phyloP scores from a whole-genome alignment of 2,888 invertebrate species.

The Tachina grossa region DNA sequence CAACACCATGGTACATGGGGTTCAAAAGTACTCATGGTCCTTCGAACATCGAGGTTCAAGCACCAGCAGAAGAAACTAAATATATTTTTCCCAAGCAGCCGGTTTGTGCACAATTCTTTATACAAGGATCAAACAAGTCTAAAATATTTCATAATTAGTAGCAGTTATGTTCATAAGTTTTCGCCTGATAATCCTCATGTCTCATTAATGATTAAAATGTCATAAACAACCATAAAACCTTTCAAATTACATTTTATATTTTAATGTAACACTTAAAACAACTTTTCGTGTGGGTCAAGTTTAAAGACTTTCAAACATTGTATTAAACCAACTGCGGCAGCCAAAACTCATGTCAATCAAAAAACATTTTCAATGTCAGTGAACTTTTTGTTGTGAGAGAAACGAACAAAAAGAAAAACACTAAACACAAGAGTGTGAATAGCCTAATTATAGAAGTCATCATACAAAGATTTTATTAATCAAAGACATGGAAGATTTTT shows the following conservation, averaged over 20 bases:
- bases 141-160: too few species aligned
- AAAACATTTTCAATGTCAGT: constrained; percentile 56
- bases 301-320: constrained; percentile 11
- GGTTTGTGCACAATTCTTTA: too few species aligned
- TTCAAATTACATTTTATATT: too few species aligned
- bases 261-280: background rate
- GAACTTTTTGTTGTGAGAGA: constrained; percentile 42
- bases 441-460: constrained; percentile 26
- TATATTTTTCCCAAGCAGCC: too few species aligned
- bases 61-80: too few species aligned
- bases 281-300: constrained; percentile 59
- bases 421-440: constrained; percentile 40
- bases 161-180: too few species aligned
- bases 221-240: background rate
- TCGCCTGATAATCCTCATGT: too few species aligned
- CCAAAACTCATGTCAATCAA: constrained; percentile 46
- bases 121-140: too few species aligned
- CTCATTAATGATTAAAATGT: background rate
- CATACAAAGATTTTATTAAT: constrained; percentile 9
- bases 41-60: too few species aligned
- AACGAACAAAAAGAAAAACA: background rate
- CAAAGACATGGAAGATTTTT: background rate
- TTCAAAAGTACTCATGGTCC: too few species aligned
- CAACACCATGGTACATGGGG: too few species aligned
- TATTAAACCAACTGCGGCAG: background rate